These are phyloP conservation scores for Heliocidaris erythrogramma DNA, from an alignment of 35 echinoderm and acorn worm genomes.

Conservation along the genomic window DNA sequence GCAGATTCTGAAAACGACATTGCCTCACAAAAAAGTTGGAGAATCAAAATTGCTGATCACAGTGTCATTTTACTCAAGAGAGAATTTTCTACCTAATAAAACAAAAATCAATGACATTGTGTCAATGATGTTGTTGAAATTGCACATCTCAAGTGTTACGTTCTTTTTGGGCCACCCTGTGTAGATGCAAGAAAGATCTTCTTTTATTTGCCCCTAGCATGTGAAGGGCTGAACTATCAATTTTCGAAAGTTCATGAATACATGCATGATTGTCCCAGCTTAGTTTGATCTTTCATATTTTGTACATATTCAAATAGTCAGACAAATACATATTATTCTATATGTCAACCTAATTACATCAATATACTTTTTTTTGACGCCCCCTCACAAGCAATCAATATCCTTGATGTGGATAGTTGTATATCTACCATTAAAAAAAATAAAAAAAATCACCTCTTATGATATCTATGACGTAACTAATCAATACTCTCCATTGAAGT, in stretches of 20 bases:
- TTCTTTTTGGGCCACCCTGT: too few species aligned
- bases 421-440: background rate
- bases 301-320: background rate
- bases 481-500: background rate
- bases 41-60: too few species aligned
- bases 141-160: too few species aligned
- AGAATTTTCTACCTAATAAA: too few species aligned
- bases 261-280: background rate
- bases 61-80: too few species aligned
- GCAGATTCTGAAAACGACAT: too few species aligned
- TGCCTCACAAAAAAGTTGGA: too few species aligned
- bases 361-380: background rate
- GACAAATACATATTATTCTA: background rate
- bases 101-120: too few species aligned
- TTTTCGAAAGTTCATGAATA: background rate
- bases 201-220: background rate
- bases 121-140: too few species aligned
- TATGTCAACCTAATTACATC: background rate
- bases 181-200: background rate
- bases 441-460: background rate
- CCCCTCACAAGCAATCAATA: too few species aligned
- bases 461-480: background rate
- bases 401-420: background rate
- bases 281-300: background rate
- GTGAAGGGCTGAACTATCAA: conserved; percentile 1